Evolutionary conservation across 2,888 invertebrate species (phyloP).

Genomic region (Polylopha cassiicola): DNA sequence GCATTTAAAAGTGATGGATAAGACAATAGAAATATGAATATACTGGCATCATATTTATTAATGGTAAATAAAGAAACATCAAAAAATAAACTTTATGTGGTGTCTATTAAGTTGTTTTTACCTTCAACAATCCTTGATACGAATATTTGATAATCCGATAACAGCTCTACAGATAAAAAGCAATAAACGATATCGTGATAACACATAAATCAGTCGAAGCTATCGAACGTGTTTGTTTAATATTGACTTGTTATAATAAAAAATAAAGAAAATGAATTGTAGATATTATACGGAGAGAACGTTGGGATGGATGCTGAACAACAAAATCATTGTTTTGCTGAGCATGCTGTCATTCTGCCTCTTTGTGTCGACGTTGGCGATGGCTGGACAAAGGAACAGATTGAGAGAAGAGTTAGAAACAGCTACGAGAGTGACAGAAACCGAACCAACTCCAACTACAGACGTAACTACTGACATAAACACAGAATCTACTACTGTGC

Average conservation of each 20-base stretch:
- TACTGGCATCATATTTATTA: too few species aligned
- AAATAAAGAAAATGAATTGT: conserved; percentile 34
- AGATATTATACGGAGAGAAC: conserved; percentile 49
- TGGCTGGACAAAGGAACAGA: conserved; percentile 55
- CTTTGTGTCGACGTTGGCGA: conserved; percentile 54
- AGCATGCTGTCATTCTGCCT: conserved; percentile 52
- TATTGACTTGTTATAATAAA: background rate
- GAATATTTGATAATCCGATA: conserved; percentile 13
- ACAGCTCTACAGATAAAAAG: conserved; percentile 12
- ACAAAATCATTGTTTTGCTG: conserved; percentile 60
- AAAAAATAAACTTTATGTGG: background rate
- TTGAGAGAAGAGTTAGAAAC: conserved; percentile 36
- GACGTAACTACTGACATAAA: background rate
- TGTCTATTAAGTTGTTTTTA: background rate
- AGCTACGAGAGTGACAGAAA: too few species aligned
- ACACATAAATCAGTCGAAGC: conserved; percentile 17
- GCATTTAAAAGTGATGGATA: too few species aligned
- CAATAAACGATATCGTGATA: conserved; percentile 19
- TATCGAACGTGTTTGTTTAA: conserved; percentile 3
- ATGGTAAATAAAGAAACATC: too few species aligned
- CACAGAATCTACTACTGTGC: conserved; percentile 7
- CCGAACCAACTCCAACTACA: conserved; percentile 15
- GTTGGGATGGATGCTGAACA: conserved; percentile 56
- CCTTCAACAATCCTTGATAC: background rate
- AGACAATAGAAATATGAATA: too few species aligned